phyloP scores from a whole-genome alignment of 2,797 vertebrate species.

The Platyrinchus mystaceus region DNA sequence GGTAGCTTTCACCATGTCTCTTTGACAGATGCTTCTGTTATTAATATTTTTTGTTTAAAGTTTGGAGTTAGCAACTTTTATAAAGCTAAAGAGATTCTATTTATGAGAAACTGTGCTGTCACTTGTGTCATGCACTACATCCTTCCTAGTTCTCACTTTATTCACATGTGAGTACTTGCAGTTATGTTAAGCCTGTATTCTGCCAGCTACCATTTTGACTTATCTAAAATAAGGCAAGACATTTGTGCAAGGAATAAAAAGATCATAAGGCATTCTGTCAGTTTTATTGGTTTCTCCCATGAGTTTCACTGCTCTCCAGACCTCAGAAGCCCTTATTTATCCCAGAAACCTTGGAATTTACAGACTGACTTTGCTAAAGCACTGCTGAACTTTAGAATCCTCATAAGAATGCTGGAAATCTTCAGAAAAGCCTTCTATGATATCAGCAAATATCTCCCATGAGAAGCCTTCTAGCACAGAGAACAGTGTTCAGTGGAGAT shows the following conservation, averaged over 20 bases:
- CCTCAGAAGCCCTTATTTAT: conserved; percentile 63
- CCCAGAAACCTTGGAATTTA: conserved; percentile 64
- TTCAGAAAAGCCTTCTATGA: conserved; percentile 64
- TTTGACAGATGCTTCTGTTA: neutral
- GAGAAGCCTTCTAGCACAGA: conserved; percentile 17
- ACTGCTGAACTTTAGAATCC: conserved; percentile 61
- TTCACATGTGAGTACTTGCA: neutral
- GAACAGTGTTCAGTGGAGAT: neutral
- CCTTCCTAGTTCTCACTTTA: neutral
- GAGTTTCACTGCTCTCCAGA: conserved; percentile 38
- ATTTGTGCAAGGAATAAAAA: conserved; percentile 64
- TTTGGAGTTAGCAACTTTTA: neutral
- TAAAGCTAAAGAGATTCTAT: neutral
- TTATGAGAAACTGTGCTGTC: neutral
- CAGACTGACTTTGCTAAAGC: conserved; percentile 62
- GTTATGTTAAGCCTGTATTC: neutral
- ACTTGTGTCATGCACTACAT: neutral
- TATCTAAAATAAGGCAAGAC: conserved; percentile 44
- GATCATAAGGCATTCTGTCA: conserved; percentile 57
- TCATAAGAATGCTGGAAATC: conserved; percentile 60
- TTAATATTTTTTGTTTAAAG: neutral
- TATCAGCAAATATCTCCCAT: conserved; percentile 61
- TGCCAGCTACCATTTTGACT: conserved; percentile 31
- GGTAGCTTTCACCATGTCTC: neutral
- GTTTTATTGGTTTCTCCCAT: conserved; percentile 53